Percentiles rank a stretch among this genome's conserved stretches.
Conservation (phyloP, 1,140 invertebrate genomes). For the Neocloeon triangulifer region DNA sequence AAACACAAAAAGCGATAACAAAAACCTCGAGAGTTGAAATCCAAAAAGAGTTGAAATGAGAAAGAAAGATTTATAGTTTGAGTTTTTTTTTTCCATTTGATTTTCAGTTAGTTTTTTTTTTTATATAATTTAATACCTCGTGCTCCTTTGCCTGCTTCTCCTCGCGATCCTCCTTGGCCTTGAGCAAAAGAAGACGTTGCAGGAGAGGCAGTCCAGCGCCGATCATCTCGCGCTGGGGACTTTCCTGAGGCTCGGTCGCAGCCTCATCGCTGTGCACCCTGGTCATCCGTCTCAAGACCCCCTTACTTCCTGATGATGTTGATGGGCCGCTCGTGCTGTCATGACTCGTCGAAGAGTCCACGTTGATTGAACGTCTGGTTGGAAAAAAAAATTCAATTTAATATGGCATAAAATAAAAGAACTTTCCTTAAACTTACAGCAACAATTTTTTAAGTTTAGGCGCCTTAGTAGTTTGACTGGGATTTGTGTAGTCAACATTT, state of each 20-base stretch:
- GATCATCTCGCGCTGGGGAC: no score
- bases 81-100: no score
- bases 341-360: constrained; percentile 7
- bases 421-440: constrained; percentile 5
- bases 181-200: constrained; percentile 51
- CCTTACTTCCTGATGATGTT: constrained; percentile 6
- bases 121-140: constrained; percentile 4
- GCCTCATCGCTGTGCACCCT: constrained; percentile 16
- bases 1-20: no score
- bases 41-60: no score
- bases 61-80: no score
- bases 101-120: no score
- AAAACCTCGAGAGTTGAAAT: no score
- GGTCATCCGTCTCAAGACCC: constrained; percentile 15
- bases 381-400: not conserved
- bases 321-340: constrained; percentile 5
- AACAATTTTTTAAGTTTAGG: constrained; percentile 5
- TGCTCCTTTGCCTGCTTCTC: constrained; percentile 8
- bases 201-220: constrained; percentile 51
- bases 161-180: constrained; percentile 52
- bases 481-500: not conserved
- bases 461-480: constrained; percentile 2
- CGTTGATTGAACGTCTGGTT: not conserved
- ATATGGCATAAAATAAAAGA: constrained; percentile 1
- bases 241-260: constrained; percentile 17